Evolutionary conservation across 2,797 vertebrate genomes (phyloP).

Genomic region (Poecilia velifera): DNA sequence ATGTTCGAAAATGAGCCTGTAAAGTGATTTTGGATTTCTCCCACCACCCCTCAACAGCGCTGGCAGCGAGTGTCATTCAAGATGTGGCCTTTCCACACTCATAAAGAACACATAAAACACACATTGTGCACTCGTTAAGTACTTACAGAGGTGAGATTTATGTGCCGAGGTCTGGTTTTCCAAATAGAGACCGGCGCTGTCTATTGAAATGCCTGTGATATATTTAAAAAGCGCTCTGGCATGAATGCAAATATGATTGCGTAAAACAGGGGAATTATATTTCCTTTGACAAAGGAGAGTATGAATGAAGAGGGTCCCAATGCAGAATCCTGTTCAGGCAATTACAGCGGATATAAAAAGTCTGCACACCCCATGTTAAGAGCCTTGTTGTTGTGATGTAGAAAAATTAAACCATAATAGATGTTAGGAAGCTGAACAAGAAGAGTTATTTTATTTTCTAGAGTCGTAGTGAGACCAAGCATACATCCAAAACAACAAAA

Average conservation of each 20-base stretch:
- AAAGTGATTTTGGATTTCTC: slow-evolving; percentile 53
- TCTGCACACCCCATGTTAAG: background rate
- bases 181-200: slow-evolving; percentile 67
- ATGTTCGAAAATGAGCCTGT: slow-evolving; percentile 76
- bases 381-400: background rate
- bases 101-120: slow-evolving; percentile 83
- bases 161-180: slow-evolving; percentile 66
- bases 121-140: slow-evolving; percentile 78
- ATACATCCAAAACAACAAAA: background rate
- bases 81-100: slow-evolving; percentile 78
- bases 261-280: slow-evolving; percentile 39
- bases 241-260: slow-evolving; percentile 57
- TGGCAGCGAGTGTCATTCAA: slow-evolving; percentile 75
- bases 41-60: slow-evolving; percentile 41
- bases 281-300: slow-evolving; percentile 38
- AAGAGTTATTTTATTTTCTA: background rate
- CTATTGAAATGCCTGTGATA: slow-evolving; percentile 65
- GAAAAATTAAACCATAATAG: background rate
- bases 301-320: slow-evolving; percentile 14
- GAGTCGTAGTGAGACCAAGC: background rate
- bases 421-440: too few relatives aligned
- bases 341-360: background rate
- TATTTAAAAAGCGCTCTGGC: slow-evolving; percentile 40
- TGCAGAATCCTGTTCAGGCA: background rate
- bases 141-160: slow-evolving; percentile 79